phyloP scores from a whole-genome alignment of 2,113 vertebrate species.

The Progne subis region DNA sequence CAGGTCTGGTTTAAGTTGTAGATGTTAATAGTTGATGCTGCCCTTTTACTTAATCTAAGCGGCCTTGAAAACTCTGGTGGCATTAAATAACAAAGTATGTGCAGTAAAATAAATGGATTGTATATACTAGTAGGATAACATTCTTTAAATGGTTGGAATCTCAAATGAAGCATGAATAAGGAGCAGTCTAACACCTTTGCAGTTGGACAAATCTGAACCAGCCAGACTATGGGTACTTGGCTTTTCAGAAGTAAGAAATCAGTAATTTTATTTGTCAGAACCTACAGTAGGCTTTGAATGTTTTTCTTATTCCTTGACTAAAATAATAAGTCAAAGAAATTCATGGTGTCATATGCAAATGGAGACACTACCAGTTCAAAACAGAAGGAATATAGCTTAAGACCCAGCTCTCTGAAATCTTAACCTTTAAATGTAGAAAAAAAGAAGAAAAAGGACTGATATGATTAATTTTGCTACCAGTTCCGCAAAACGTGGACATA shows the following conservation, averaged over 20 bases:
- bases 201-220: neutral
- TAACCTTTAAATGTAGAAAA: neutral
- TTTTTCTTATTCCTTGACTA: neutral
- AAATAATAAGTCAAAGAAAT: constrained; percentile 32
- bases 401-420: neutral
- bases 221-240: neutral
- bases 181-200: neutral
- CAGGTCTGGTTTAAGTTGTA: neutral
- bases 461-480: neutral
- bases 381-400: neutral
- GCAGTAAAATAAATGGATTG: constrained; percentile 24
- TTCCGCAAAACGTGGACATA: neutral
- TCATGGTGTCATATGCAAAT: neutral
- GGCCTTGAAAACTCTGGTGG: constrained; percentile 30
- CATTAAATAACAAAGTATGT: constrained; percentile 12
- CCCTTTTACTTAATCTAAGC: neutral
- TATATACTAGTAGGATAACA: neutral
- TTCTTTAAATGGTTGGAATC: constrained; percentile 15
- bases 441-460: neutral
- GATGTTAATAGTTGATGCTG: neutral
- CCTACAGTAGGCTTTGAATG: neutral
- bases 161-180: constrained; percentile 25
- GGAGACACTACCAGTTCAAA: neutral
- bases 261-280: constrained; percentile 13
- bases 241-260: neutral